phyloP scores from a whole-genome alignment of 2,797 vertebrate species.

The Notoglanidium macrostoma region DNA sequence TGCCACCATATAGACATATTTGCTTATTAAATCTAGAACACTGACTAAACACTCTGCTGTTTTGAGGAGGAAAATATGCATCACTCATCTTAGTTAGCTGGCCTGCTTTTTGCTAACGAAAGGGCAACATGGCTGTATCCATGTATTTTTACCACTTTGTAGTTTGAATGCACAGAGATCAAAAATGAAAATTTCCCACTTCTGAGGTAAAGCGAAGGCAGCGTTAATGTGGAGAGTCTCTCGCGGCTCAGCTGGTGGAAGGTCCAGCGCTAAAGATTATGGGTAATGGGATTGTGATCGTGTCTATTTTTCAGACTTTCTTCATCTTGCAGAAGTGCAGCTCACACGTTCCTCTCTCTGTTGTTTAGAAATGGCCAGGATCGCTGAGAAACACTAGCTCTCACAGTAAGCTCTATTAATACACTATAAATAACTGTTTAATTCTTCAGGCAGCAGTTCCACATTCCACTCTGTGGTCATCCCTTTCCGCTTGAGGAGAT shows the following conservation, averaged over 20 bases:
- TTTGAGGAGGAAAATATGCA: not conserved
- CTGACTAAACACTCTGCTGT: not conserved
- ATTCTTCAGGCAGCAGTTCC: not conserved
- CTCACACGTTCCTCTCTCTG: not conserved
- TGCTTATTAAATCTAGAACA: not conserved
- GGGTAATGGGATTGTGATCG: not conserved
- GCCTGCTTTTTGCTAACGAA: not conserved
- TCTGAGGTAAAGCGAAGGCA: not conserved
- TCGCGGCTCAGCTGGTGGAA: not conserved
- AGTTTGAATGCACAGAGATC: not conserved
- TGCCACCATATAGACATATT: not conserved
- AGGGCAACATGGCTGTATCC: not conserved
- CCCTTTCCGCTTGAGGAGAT: not conserved
- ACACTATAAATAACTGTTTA: constrained; percentile 21
- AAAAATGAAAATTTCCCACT: not conserved
- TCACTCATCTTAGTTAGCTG: not conserved
- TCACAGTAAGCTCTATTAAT: not conserved
- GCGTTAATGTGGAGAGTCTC: not conserved
- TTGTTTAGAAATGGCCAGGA: not conserved
- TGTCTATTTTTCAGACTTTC: not conserved
- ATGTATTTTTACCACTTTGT: not conserved
- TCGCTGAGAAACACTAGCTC: not conserved
- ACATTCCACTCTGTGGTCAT: constrained; percentile 8
- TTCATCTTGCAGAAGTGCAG: not conserved
- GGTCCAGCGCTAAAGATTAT: not conserved